Evolutionary conservation across 1,140 invertebrate genomes (phyloP).

Genomic region (Brachionus asplanchnoidis): DNA sequence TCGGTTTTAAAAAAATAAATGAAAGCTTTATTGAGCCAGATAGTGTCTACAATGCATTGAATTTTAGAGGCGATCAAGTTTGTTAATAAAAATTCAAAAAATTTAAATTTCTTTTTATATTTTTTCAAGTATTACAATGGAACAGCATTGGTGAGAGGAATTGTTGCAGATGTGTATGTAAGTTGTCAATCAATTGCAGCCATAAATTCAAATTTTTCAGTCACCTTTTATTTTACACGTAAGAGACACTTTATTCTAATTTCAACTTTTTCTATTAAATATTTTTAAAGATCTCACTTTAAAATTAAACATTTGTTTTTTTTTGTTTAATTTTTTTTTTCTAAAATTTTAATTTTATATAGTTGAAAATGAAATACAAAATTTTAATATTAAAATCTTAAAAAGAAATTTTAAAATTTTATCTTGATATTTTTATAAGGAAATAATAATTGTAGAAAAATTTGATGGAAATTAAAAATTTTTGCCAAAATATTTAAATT

Average conservation of each 20-base stretch:
- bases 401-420: no score
- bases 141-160: neutral
- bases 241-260: neutral
- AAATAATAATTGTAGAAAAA: no score
- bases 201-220: constrained; percentile 7
- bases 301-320: no score
- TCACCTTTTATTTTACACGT: constrained; percentile 21
- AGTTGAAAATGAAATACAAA: no score
- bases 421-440: no score
- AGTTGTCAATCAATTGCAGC: constrained; percentile 16
- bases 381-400: no score
- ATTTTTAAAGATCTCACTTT: no score
- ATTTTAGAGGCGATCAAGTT: constrained; percentile 12
- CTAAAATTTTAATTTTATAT: no score
- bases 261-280: no score
- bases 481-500: no score
- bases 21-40: neutral
- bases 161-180: neutral
- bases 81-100: neutral
- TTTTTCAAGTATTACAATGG: constrained; percentile 25
- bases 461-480: no score
- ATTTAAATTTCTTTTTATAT: neutral
- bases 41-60: neutral
- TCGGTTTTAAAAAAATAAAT: neutral
- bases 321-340: no score